Conservation (phyloP, 2,797 vertebrate genomes). For the Alectoris magna region DNA sequence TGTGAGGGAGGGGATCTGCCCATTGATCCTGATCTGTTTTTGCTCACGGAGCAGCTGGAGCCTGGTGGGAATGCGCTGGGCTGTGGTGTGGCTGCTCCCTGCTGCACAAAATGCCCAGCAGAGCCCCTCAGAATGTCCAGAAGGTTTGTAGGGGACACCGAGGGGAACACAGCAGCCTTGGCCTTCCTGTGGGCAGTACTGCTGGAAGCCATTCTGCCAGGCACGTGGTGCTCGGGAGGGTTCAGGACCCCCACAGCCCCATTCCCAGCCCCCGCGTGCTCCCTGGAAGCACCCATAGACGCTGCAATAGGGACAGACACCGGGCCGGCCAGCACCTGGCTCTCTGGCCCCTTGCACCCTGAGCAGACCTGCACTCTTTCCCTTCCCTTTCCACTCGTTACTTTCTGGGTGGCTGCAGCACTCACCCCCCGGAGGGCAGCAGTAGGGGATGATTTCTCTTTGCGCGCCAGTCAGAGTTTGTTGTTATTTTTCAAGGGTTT, state of each 20-base stretch:
- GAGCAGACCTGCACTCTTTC: accelerated
- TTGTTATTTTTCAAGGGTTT: conserved; percentile 66
- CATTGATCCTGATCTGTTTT: neutral
- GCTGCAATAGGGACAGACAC: neutral
- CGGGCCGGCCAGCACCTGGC: accelerated
- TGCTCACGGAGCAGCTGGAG: neutral
- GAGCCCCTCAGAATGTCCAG: accelerated
- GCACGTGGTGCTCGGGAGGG: accelerated
- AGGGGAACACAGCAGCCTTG: neutral
- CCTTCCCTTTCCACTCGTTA: neutral
- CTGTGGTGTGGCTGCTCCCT: neutral
- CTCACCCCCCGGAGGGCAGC: accelerated
- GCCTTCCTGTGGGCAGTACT: accelerated
- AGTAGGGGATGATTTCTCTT: neutral
- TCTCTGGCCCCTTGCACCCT: neutral
- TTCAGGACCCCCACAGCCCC: neutral
- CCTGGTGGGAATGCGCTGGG: neutral
- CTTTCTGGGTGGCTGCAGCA: neutral
- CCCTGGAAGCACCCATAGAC: neutral
- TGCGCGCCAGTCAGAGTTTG: neutral
- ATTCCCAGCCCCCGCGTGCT: neutral
- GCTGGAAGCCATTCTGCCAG: neutral
- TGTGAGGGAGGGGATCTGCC: neutral
- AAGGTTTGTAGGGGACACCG: neutral
- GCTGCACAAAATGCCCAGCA: neutral